Percentiles rank a stretch among this genome's conserved stretches.
Evolutionary conservation across 2,797 vertebrate genomes (phyloP).

Genomic region (Dallia pectoralis): DNA sequence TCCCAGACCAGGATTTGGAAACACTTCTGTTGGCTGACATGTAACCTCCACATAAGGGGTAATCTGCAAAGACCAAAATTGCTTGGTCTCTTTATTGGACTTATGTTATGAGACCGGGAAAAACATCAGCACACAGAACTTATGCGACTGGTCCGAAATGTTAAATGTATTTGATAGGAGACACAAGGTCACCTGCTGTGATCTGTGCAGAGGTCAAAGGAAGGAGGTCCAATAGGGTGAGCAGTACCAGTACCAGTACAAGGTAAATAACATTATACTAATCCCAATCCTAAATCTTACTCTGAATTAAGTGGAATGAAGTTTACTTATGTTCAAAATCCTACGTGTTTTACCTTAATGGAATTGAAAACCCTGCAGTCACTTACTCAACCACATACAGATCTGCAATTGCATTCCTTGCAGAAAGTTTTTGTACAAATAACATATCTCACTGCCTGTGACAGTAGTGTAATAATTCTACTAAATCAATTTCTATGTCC

Average conservation of each 20-base stretch:
- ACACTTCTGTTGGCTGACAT: no score
- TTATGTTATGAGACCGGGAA: neutral
- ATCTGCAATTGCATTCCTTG: neutral
- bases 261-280: constrained; percentile 36
- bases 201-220: constrained; percentile 51
- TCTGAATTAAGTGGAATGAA: neutral
- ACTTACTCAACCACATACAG: neutral
- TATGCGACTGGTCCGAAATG: neutral
- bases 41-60: no score
- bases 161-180: constrained; percentile 47
- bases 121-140: neutral
- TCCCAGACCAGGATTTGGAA: no score
- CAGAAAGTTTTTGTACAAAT: neutral
- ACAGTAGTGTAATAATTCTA: neutral
- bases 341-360: neutral
- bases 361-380: neutral
- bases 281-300: neutral
- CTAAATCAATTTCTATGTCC: neutral
- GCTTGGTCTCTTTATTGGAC: no score
- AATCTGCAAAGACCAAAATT: no score
- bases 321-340: neutral
- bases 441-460: neutral
- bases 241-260: constrained; percentile 48
- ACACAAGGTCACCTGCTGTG: constrained; percentile 45
- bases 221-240: constrained; percentile 41